Conservation (phyloP, 2,888 invertebrate species). For the Drosophila rubida region DNA sequence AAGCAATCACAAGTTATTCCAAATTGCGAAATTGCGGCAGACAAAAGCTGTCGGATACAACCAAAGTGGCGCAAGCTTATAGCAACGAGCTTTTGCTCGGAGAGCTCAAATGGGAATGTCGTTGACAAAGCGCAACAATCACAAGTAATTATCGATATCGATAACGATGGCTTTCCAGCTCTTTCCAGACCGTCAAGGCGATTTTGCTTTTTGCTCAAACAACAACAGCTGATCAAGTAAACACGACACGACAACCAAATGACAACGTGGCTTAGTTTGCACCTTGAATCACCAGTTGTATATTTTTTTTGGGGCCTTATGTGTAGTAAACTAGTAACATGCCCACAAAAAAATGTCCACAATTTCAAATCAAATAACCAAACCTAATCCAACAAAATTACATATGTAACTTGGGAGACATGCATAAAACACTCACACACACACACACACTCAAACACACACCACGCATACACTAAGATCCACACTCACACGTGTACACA, state of each 20-base stretch:
- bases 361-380: neutral
- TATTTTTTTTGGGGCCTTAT: slow-evolving; percentile 10
- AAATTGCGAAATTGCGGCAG: too few relatives aligned
- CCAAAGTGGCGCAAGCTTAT: neutral
- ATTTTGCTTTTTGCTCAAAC: slow-evolving; percentile 14
- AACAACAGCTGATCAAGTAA: slow-evolving; percentile 17
- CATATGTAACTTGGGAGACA: slow-evolving; percentile 26
- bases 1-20: too few relatives aligned
- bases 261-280: slow-evolving; percentile 56
- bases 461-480: neutral
- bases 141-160: neutral
- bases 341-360: slow-evolving; percentile 10
- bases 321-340: slow-evolving; percentile 23
- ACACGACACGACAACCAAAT: slow-evolving; percentile 10
- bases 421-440: slow-evolving; percentile 20
- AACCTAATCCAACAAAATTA: neutral
- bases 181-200: slow-evolving; percentile 4
- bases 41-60: neutral
- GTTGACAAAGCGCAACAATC: neutral
- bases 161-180: slow-evolving; percentile 6
- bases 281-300: slow-evolving; percentile 41
- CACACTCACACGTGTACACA: slow-evolving; percentile 14
- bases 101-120: neutral
- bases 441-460: slow-evolving; percentile 14
- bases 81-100: neutral